Evolutionary conservation across 2,113 vertebrate genomes (phyloP).

Genomic region (Leptobrachium ailaonicum): DNA sequence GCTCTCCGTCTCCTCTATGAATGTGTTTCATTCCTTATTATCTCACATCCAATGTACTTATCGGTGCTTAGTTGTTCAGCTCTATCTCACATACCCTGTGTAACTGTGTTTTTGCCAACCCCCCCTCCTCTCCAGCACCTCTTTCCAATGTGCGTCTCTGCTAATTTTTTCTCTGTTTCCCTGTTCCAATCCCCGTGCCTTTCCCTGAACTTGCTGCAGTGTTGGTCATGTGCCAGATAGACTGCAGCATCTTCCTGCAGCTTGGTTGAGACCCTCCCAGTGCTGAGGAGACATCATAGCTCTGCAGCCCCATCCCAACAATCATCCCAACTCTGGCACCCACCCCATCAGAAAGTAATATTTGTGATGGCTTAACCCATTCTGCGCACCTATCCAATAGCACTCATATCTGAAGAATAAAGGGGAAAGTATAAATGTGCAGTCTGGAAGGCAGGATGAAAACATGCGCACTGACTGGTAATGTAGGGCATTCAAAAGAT

Average conservation of each 20-base stretch:
- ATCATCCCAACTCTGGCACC: neutral
- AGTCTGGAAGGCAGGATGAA: no score
- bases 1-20: no score
- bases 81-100: no score
- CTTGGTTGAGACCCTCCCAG: conserved; percentile 21
- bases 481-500: no score
- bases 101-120: no score
- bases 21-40: no score
- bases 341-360: neutral
- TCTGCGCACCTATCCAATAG: neutral
- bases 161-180: neutral
- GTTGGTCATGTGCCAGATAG: conserved; percentile 25
- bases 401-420: no score
- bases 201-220: conserved; percentile 42
- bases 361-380: neutral
- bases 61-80: no score
- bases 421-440: no score
- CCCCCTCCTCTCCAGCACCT: no score
- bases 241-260: conserved; percentile 35
- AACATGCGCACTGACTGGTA: no score
- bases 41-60: no score
- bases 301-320: neutral
- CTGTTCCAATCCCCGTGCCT: neutral
- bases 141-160: neutral
- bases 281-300: neutral